phyloP scores from a whole-genome alignment of 2,797 vertebrate species.

The Spondyliosoma cantharus region DNA sequence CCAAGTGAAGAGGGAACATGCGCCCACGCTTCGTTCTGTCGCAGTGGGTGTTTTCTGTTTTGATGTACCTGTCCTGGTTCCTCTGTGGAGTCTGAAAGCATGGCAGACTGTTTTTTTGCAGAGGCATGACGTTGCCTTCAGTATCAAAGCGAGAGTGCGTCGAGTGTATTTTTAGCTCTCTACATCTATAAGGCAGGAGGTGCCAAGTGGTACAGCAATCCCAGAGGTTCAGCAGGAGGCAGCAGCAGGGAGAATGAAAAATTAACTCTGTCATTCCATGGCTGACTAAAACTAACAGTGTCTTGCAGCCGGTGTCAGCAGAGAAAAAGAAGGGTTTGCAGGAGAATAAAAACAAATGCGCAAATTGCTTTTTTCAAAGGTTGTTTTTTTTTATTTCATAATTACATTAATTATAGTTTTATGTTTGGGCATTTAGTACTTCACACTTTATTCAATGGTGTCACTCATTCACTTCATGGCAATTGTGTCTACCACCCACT shows the following conservation, averaged over 20 bases:
- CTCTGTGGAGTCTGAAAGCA: conserved; percentile 23
- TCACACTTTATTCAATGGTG: neutral
- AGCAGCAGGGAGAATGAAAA: neutral
- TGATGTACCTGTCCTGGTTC: conserved; percentile 21
- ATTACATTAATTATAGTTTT: neutral
- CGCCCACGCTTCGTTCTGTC: neutral
- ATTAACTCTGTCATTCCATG: neutral
- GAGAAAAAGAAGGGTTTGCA: neutral
- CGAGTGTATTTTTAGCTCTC: conserved; percentile 62
- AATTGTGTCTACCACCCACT: neutral
- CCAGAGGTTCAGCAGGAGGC: conserved; percentile 28
- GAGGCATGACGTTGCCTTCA: conserved; percentile 20
- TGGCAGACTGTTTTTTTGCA: neutral
- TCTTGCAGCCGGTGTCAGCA: too few species aligned
- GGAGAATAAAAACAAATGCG: neutral
- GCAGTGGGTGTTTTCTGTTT: neutral
- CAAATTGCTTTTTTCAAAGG: neutral
- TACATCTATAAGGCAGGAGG: conserved; percentile 38
- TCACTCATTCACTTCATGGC: neutral
- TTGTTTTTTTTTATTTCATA: neutral
- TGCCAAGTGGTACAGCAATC: conserved; percentile 15
- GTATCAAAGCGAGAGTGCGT: neutral
- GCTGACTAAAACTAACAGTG: neutral
- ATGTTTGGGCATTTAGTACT: too few species aligned
- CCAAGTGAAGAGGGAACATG: neutral